Evolutionary conservation across 1,140 invertebrate species (phyloP).

Genomic region (Ectropis grisescens): DNA sequence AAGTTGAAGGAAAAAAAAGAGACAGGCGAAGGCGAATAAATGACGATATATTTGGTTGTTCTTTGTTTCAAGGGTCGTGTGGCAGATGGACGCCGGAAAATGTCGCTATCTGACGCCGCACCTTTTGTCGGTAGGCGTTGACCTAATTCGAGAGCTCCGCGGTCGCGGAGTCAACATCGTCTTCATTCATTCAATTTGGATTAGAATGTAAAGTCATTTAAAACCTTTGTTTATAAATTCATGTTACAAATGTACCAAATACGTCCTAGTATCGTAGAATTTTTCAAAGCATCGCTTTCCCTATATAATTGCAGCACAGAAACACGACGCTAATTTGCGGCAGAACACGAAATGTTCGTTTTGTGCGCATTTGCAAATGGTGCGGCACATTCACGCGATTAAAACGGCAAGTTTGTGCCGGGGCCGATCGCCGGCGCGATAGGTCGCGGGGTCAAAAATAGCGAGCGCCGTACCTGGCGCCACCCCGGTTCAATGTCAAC

Average conservation of each 20-base stretch:
- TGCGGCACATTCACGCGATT: constrained; percentile 44
- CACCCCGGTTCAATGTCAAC: constrained; percentile 53
- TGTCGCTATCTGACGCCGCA: constrained; percentile 59
- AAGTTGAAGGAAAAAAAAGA: constrained; percentile 29
- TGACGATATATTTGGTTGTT: constrained; percentile 48
- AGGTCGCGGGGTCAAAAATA: constrained; percentile 60
- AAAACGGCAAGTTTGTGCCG: constrained; percentile 47
- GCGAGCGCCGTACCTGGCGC: constrained; percentile 56
- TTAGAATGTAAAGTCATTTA: constrained; percentile 5
- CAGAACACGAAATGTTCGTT: constrained; percentile 25
- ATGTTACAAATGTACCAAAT: no score
- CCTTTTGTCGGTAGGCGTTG: constrained; percentile 60
- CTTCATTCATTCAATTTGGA: constrained; percentile 32
- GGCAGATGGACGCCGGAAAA: constrained; percentile 53
- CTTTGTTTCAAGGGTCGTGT: constrained; percentile 51
- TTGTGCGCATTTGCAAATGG: constrained; percentile 38
- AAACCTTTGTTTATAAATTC: no score
- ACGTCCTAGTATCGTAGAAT: no score
- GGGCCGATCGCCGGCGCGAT: constrained; percentile 58
- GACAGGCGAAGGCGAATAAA: constrained; percentile 43
- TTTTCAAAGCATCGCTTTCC: no score
- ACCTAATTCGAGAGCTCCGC: constrained; percentile 57
- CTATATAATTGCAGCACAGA: constrained; percentile 21
- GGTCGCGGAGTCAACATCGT: constrained; percentile 39
- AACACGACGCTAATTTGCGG: constrained; percentile 26